phyloP scores from a whole-genome alignment of 2,888 invertebrate genomes.

The Polymixis flavicincta region DNA sequence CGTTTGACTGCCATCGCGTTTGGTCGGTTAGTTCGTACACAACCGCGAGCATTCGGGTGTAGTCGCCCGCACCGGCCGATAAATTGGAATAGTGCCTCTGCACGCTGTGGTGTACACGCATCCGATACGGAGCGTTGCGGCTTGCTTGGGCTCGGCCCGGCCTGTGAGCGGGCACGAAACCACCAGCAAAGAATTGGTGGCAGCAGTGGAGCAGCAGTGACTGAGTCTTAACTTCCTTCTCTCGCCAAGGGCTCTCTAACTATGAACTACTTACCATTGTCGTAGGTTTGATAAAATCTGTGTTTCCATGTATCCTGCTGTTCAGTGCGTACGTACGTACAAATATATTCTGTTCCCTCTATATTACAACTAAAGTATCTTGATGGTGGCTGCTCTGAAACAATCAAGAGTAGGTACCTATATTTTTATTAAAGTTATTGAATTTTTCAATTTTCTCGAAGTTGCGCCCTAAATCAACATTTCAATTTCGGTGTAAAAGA shows the following conservation, averaged over 20 bases:
- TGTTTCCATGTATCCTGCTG: neutral
- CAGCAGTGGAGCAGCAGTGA: neutral
- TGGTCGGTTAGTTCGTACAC: neutral
- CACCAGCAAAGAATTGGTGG: neutral
- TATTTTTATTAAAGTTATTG: no score
- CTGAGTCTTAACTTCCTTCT: neutral
- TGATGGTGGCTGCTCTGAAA: neutral
- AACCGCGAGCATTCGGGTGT: neutral
- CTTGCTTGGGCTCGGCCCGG: neutral
- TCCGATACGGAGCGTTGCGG: neutral
- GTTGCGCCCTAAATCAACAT: neutral
- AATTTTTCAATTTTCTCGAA: neutral
- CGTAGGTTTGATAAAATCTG: neutral
- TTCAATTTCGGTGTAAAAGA: neutral
- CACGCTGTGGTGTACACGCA: no score
- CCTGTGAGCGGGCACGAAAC: neutral
- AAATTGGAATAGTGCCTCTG: neutral
- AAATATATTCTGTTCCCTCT: neutral
- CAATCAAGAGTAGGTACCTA: neutral
- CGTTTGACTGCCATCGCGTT: neutral
- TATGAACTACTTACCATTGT: conserved; percentile 2
- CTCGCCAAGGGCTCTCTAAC: neutral
- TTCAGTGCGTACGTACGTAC: neutral
- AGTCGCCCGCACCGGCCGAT: no score
- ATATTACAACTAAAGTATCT: neutral